These are phyloP conservation scores for Platycnemis pennipes DNA, from an alignment of 2,888 invertebrate genomes.

Conservation along the genomic window DNA sequence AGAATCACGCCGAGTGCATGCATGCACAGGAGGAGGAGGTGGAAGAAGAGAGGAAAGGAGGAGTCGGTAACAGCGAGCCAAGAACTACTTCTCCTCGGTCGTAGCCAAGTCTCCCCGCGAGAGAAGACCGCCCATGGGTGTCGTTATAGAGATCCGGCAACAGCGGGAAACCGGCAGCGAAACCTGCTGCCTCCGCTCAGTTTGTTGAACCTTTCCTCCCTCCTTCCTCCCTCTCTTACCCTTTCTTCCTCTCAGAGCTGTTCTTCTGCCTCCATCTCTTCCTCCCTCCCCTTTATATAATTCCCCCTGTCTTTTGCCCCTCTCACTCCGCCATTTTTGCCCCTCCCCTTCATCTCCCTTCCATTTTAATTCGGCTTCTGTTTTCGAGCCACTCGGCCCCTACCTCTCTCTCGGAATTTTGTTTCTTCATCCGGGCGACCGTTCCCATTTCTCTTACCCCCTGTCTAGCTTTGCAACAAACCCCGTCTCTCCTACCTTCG, in stretches of 20 bases:
- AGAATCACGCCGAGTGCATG: not conserved
- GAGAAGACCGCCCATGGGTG: slow-evolving; percentile 54
- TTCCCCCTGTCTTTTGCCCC: not conserved
- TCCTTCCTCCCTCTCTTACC: slow-evolving; percentile 33
- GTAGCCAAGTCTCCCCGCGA: not conserved
- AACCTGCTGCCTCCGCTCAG: slow-evolving; percentile 64
- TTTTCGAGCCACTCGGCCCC: not conserved
- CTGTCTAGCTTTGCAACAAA: not conserved
- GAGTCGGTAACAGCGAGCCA: not conserved
- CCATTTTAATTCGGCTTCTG: slow-evolving; percentile 41
- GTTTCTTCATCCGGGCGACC: slow-evolving; percentile 10
- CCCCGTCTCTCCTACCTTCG: not conserved
- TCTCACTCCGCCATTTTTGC: not conserved
- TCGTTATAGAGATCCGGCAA: slow-evolving; percentile 59
- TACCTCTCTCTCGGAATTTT: not conserved
- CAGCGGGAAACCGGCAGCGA: slow-evolving; percentile 54
- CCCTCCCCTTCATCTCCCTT: not conserved
- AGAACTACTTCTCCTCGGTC: slow-evolving; percentile 38
- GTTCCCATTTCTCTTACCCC: not conserved
- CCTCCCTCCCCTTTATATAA: not conserved
- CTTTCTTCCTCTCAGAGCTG: slow-evolving; percentile 1
- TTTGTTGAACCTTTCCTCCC: slow-evolving; percentile 59
- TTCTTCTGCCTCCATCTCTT: not conserved
- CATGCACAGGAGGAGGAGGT: not conserved
- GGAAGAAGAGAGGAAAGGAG: not conserved